Evolutionary conservation across 2,113 vertebrate genomes (phyloP).

Genomic region (Nestor notabilis): DNA sequence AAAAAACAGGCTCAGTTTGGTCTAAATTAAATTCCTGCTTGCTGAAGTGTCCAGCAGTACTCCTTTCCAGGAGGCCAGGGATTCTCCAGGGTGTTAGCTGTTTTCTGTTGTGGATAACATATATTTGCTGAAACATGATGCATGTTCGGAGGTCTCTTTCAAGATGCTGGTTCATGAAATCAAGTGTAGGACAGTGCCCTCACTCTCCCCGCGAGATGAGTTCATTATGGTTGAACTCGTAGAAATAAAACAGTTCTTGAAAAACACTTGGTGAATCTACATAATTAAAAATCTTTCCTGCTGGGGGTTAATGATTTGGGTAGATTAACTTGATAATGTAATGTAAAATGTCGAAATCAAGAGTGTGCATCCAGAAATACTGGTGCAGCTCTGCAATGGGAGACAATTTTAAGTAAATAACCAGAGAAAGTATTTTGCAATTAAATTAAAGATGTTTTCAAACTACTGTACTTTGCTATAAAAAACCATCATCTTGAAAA

Average conservation of each 20-base stretch:
- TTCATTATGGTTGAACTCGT: background rate
- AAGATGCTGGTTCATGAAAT: background rate
- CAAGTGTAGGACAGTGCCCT: background rate
- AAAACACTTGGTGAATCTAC: conserved; percentile 42
- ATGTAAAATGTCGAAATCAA: conserved; percentile 17
- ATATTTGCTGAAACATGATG: background rate
- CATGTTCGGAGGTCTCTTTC: background rate
- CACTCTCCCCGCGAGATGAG: background rate
- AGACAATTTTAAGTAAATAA: conserved; percentile 65
- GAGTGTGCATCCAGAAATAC: conserved; percentile 10
- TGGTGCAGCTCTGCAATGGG: background rate
- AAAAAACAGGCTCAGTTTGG: background rate
- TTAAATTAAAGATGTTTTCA: conserved; percentile 71
- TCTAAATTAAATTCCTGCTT: background rate
- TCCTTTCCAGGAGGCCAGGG: background rate
- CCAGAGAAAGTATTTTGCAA: conserved; percentile 55
- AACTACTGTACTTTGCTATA: conserved; percentile 59
- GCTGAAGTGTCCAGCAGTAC: background rate
- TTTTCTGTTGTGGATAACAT: background rate
- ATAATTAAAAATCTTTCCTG: conserved; percentile 67
- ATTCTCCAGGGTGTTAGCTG: background rate
- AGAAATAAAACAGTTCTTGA: conserved; percentile 40
- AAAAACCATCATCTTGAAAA: conserved; percentile 54
- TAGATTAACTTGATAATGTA: conserved; percentile 55
- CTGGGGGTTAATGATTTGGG: conserved; percentile 61